These are phyloP conservation scores for Pogonognathellus flavescens DNA, from an alignment of 1,140 invertebrate species.

Conservation along the genomic window DNA sequence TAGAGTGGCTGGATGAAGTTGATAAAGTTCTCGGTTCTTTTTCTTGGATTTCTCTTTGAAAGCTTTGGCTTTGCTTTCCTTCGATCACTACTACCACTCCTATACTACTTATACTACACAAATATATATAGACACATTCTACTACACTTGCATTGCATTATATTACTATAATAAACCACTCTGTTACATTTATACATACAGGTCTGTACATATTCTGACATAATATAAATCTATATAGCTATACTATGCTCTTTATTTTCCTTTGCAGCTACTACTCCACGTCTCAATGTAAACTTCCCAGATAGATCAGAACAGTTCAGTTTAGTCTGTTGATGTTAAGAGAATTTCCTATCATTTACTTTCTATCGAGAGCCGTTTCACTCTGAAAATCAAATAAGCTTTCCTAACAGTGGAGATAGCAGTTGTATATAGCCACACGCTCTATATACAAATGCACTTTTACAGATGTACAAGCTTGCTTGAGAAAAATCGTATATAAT, in stretches of 20 bases:
- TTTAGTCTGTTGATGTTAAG: constrained; percentile 30
- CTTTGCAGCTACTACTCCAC: not conserved
- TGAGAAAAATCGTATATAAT: no score
- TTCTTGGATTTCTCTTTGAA: constrained; percentile 50
- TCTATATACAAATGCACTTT: no score
- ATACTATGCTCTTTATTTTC: constrained; percentile 9
- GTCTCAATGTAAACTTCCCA: constrained; percentile 13
- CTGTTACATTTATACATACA: no score
- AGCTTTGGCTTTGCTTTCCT: constrained; percentile 43
- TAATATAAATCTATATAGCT: no score
- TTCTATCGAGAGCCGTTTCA: not conserved
- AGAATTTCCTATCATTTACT: constrained; percentile 30
- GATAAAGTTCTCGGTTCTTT: constrained; percentile 50
- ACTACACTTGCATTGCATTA: no score
- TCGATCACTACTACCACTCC: not conserved
- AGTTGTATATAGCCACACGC: not conserved
- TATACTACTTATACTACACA: constrained; percentile 21
- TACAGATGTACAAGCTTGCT: not conserved
- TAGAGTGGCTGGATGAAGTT: constrained; percentile 50
- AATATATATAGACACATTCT: no score
- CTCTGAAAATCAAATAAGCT: not conserved
- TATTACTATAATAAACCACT: no score
- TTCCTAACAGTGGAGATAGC: not conserved
- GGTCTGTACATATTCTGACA: no score
- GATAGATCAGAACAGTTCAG: not conserved